These are phyloP conservation scores for Bombus sibiricus DNA, from an alignment of 1,140 invertebrate genomes.

Conservation along the genomic window DNA sequence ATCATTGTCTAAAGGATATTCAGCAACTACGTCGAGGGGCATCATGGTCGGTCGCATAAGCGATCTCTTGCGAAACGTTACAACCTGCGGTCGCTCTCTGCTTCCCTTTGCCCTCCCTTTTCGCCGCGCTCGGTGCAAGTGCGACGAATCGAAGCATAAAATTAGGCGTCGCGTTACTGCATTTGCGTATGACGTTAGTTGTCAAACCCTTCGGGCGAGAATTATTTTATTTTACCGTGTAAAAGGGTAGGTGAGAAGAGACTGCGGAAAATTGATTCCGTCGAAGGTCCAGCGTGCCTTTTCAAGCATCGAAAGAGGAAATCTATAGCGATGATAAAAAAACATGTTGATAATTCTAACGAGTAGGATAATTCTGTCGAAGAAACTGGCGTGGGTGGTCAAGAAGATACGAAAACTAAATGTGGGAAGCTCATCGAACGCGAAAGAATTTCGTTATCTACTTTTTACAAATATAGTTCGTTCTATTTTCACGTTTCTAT, in stretches of 20 bases:
- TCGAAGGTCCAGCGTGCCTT: background rate
- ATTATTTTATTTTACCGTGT: background rate
- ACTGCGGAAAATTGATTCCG: background rate
- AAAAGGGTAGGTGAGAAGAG: background rate
- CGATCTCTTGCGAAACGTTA: slow-evolving; percentile 71
- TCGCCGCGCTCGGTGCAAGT: slow-evolving; percentile 36
- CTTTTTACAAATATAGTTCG: background rate
- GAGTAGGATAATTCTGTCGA: too few relatives aligned
- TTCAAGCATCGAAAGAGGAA: background rate
- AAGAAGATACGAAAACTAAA: background rate
- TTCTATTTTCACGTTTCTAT: background rate
- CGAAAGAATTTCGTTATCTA: background rate
- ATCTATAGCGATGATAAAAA: too few relatives aligned
- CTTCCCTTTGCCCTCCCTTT: slow-evolving; percentile 30
- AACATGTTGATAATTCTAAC: too few relatives aligned
- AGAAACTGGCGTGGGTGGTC: too few relatives aligned
- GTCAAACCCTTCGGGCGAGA: background rate
- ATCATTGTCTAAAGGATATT: slow-evolving; percentile 55
- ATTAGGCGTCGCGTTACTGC: slow-evolving; percentile 31
- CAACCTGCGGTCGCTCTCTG: slow-evolving; percentile 64
- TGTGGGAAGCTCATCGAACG: background rate
- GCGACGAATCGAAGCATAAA: slow-evolving; percentile 52
- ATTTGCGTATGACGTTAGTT: background rate
- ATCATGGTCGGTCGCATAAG: slow-evolving; percentile 63
- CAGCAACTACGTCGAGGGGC: slow-evolving; percentile 57